These are phyloP conservation scores for Drosophila bocki DNA, from an alignment of 1,140 invertebrate species.

Conservation along the genomic window DNA sequence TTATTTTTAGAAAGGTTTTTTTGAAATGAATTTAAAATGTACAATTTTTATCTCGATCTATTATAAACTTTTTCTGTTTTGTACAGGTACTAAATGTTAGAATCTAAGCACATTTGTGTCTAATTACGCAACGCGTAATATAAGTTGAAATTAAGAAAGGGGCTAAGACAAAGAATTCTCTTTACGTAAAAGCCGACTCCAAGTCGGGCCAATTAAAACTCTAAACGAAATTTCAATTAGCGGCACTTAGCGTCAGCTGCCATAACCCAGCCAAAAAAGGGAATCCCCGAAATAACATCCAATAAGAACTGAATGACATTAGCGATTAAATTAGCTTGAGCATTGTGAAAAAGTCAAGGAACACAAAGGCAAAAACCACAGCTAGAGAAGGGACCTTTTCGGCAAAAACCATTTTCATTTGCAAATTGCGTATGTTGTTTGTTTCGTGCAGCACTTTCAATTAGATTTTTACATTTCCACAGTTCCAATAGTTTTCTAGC, in stretches of 20 bases:
- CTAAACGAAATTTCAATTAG: conserved; percentile 80
- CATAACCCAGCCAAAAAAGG: conserved; percentile 55
- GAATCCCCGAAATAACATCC: conserved; percentile 54
- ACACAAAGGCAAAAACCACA: conserved; percentile 60
- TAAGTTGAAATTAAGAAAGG: conserved; percentile 33
- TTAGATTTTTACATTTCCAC: conserved; percentile 44
- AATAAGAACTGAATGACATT: conserved; percentile 81
- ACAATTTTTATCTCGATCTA: too few species aligned
- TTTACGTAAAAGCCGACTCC: conserved; percentile 7
- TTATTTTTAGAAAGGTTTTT: too few species aligned
- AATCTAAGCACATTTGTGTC: conserved; percentile 33
- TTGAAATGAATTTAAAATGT: too few species aligned
- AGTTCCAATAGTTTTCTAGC: conserved; percentile 33
- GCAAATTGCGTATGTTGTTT: conserved; percentile 54
- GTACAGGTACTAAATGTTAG: not conserved
- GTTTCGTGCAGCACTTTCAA: conserved; percentile 36
- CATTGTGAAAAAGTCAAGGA: conserved; percentile 37
- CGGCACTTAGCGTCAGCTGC: conserved; percentile 78
- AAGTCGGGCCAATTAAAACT: conserved; percentile 63
- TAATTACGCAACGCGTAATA: conserved; percentile 40
- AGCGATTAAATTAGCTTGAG: conserved; percentile 65
- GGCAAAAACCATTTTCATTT: conserved; percentile 62
- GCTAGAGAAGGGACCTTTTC: conserved; percentile 9
- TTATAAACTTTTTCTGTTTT: not conserved
- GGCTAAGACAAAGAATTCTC: not conserved